Evolutionary conservation across 1,140 invertebrate genomes (phyloP), one percentile per base, ranked within the genome.

Genomic region (Cecropterus lyciades): DNA sequence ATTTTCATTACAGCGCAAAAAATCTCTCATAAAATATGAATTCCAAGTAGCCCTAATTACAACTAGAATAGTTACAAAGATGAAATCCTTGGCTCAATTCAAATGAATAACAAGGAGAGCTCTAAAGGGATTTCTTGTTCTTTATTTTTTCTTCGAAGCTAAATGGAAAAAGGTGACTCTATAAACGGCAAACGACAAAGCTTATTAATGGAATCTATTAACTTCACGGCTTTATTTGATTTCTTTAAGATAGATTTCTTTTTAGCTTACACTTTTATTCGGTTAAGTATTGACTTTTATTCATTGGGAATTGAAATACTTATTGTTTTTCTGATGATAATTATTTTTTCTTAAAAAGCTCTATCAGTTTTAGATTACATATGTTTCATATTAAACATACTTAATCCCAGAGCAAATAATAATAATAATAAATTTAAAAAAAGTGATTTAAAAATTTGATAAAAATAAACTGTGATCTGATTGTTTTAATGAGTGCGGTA

Each of bases 61-160:
- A 46, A 8, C n/a, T n/a, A n/a, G n/a, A 46, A 46, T 20, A 9
- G 45, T 33, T 33, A 33, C 9, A 46, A 46, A 46, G 45, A 46
- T 46, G 15, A 17, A 46, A 46, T 46, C 45, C 15, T 46, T 16
- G 16, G 45, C 16, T 46, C 15, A 20, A 17, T 46, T 46, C 16
- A 10, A 46, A 20, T 17, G 16, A 46, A 46, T 46, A 46, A 46
- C 45, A 46, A 46, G 7, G 16, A 46, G 16, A 46, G 10, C 6
- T 17, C 45, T 46, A 17, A 46, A 46, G 7, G 45, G 45, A 20
- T 46, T 15, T 17, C 15, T 10, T 9, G n/a, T 46, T 11, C 9
- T 11, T 17, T 17, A 15, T 15, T 46, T 20, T 46, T 16, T 46
- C 43, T 46, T 7, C 14, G 14, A 9, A 46, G 8, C 3, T 16